Percentiles rank a stretch among this genome's conserved stretches.
These are phyloP conservation scores for Temnothorax unifasciatus DNA, from an alignment of 2,888 invertebrate genomes.

Conservation along the genomic window DNA sequence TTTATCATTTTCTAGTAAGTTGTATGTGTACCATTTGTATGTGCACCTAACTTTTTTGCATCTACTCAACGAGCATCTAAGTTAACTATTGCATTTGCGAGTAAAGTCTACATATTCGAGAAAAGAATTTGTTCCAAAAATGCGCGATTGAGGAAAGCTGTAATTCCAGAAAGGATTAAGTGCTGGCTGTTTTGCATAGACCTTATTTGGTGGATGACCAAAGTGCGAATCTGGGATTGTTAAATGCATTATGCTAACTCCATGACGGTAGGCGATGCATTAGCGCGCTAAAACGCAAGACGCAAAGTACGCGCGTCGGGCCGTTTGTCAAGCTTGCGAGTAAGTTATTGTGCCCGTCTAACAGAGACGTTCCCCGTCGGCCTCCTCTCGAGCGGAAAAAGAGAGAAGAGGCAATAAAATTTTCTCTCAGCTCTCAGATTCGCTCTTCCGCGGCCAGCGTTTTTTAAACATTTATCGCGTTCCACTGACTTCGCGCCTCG, in stretches of 20 bases:
- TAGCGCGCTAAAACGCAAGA: conserved; percentile 71
- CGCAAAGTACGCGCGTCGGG: conserved; percentile 72
- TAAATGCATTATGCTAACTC: conserved; percentile 78
- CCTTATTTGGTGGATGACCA: conserved; percentile 59
- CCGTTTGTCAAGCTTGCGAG: conserved; percentile 79
- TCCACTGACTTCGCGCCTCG: not conserved
- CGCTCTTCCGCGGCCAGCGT: not conserved
- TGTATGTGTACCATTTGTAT: not conserved
- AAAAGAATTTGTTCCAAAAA: conserved; percentile 9
- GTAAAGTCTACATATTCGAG: not conserved
- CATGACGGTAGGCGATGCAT: conserved; percentile 70
- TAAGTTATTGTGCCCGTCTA: conserved; percentile 68
- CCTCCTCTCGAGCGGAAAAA: not conserved
- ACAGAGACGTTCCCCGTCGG: conserved; percentile 9
- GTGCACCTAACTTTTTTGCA: not conserved
- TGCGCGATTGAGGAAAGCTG: not conserved
- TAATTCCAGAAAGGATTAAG: conserved; percentile 58
- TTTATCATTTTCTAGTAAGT: not conserved
- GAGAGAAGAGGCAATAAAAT: conserved; percentile 12
- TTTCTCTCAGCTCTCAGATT: conserved; percentile 2
- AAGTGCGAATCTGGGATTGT: conserved; percentile 56
- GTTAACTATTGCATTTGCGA: not conserved
- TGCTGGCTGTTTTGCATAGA: conserved; percentile 60
- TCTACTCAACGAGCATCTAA: not conserved
- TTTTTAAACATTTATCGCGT: conserved; percentile 27